A percentile compares a stretch with the other conserved stretches of the same genome.
These are phyloP conservation scores for Halcyon senegalensis DNA, from an alignment of 2,113 vertebrate genomes.

Conservation along the genomic window DNA sequence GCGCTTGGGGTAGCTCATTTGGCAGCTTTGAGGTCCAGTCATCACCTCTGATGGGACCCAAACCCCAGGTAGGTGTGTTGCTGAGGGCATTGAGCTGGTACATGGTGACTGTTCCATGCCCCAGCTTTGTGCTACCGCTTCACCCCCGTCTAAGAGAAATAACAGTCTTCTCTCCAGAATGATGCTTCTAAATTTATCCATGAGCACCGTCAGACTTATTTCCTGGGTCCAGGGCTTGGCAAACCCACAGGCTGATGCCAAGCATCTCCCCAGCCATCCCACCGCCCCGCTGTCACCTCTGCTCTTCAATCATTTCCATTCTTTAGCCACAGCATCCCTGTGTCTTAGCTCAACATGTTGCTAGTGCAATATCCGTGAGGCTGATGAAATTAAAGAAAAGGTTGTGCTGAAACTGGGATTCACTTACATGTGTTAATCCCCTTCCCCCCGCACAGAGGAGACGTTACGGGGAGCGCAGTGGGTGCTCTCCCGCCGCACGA, in stretches of 20 bases:
- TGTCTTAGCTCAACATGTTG: rapidly evolving
- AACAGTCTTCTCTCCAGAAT: rapidly evolving
- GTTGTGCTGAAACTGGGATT: not conserved
- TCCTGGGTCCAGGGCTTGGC: rapidly evolving
- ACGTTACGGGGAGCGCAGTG: rapidly evolving
- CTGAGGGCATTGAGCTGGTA: not conserved
- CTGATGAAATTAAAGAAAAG: constrained; percentile 7
- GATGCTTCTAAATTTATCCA: rapidly evolving
- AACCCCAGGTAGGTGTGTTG: rapidly evolving
- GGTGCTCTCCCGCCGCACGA: not conserved
- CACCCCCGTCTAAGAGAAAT: not conserved
- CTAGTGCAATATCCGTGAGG: not conserved
- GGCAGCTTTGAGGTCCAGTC: not conserved
- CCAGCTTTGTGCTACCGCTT: not conserved
- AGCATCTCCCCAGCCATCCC: not conserved
- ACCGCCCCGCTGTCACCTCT: rapidly evolving
- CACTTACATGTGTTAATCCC: not conserved
- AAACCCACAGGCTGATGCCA: rapidly evolving
- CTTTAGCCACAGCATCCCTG: not conserved
- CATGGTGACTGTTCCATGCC: rapidly evolving
- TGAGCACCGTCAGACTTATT: not conserved
- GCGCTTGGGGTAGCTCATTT: not conserved
- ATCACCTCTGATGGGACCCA: not conserved
- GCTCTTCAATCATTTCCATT: not conserved
- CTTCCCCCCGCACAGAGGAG: not conserved